These are phyloP conservation scores for Darevskia nairensis DNA, from an alignment of 2,797 vertebrate species.

Conservation along the genomic window DNA sequence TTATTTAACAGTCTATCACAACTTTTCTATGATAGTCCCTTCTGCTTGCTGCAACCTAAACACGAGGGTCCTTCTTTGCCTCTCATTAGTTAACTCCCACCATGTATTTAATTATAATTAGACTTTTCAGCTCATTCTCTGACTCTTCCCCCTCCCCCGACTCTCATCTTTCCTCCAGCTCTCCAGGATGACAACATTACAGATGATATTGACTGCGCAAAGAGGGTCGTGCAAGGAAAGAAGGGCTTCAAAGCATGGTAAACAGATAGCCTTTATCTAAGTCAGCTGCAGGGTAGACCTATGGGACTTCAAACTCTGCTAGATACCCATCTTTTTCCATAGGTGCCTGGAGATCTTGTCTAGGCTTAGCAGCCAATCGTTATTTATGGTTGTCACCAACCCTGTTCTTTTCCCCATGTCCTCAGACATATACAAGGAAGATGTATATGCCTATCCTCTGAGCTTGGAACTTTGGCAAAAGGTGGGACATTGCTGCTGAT, in stretches of 20 bases:
- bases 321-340: too few species aligned
- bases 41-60: not conserved
- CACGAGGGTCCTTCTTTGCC: not conserved
- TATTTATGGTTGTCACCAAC: too few species aligned
- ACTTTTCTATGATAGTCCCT: too few species aligned
- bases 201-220: slow-evolving; percentile 57
- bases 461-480: too few species aligned
- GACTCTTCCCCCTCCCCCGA: not conserved
- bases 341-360: too few species aligned
- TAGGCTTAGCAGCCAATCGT: too few species aligned
- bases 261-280: not conserved
- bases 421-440: too few species aligned
- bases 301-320: too few species aligned
- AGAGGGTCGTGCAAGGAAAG: slow-evolving; percentile 39
- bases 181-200: slow-evolving; percentile 43
- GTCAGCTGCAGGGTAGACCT: not conserved
- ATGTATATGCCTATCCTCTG: too few species aligned
- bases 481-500: too few species aligned
- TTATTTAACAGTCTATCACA: not conserved
- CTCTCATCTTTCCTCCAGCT: not conserved
- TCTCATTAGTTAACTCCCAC: not conserved
- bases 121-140: not conserved
- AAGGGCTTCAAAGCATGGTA: slow-evolving; percentile 54
- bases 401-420: too few species aligned
- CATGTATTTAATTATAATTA: not conserved